Evolutionary conservation across 2,888 invertebrate genomes (phyloP), one percentile per base, ranked within the genome.

Genomic region (Drosophila rubida): DNA sequence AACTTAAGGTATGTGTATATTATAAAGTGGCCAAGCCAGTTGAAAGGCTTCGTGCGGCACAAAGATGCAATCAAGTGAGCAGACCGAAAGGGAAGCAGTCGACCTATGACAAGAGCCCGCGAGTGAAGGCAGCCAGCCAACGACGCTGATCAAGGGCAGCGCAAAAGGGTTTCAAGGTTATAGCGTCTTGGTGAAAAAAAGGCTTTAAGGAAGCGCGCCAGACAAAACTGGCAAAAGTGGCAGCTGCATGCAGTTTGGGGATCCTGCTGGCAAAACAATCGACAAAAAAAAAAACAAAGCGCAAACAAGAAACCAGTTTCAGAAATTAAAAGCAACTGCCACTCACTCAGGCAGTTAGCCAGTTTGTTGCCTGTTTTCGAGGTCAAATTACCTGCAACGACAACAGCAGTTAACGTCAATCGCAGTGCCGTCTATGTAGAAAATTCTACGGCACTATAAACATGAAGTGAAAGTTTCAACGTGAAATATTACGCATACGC

Each of bases 161-260:
- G 48, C 19, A 54, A 61, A 73, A 76, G 74, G 82, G 72, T 73
- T 73, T 85, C 87, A 83, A 83, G 87, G 83, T 81, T 81, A 72
- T 19, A 39, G 41, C n/a, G 55, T 54, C 64, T 46, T 22, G 3
- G n/a, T n/a, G n/a, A n/a, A n/a, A n/a, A 13, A 32, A 78, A 62
- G 55, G 59, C 54, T 55, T 66, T 44, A 45, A 84, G 64, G 61
- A 68, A 77, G 79, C 48, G 19, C 49, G 32, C 35, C 41, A 37
- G 39, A 25, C 19, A n/a, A 14, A 19, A 60, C n/a, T n/a, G 30
- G 9, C 35, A 32, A 32, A 37, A 37, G 13, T 13, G 35, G 60
- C 61, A 64, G 44, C 61, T 60, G 62, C 46, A 37, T 60, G 62
- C 46, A 37, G 22, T 9, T 32, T 50, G 42, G 35, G 35, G 16